Conservation (phyloP, 2,888 invertebrate species). For the Calephelis perditalis region DNA sequence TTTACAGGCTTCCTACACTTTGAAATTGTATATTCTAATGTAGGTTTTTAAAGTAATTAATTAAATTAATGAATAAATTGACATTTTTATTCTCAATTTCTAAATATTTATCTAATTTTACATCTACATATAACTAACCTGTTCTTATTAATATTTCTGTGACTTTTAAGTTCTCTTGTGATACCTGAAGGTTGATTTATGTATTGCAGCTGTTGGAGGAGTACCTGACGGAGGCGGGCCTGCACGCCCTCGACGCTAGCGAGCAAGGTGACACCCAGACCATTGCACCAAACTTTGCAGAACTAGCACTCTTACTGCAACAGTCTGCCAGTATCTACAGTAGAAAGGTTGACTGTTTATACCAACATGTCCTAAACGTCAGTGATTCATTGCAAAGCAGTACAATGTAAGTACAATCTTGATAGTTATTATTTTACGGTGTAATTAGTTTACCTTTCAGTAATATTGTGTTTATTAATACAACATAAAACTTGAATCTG, state of each 20-base stretch:
- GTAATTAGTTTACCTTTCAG: not conserved
- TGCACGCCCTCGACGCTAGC: slow-evolving; percentile 49
- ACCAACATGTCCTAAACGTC: slow-evolving; percentile 56
- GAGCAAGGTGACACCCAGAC: slow-evolving; percentile 30
- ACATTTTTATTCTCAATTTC: too few species aligned
- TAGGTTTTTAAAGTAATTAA: not conserved
- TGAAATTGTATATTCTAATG: too few species aligned
- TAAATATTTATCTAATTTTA: too few species aligned
- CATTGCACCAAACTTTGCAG: slow-evolving; percentile 81
- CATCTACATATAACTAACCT: not conserved
- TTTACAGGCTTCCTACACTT: slow-evolving; percentile 6
- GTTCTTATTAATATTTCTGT: not conserved
- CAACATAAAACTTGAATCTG: too few species aligned
- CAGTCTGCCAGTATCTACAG: slow-evolving; percentile 84
- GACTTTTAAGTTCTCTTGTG: too few species aligned
- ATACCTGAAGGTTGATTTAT: too few species aligned
- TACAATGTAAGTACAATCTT: slow-evolving; percentile 37
- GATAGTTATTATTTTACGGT: not conserved
- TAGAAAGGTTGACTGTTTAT: slow-evolving; percentile 83
- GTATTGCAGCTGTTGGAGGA: slow-evolving; percentile 71
- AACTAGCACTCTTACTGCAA: slow-evolving; percentile 87
- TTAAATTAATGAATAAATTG: not conserved
- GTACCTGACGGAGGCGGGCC: slow-evolving; percentile 74
- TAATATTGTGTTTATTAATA: not conserved
- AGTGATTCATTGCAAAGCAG: slow-evolving; percentile 50